These are phyloP conservation scores for Popillia japonica DNA, from an alignment of 1,140 invertebrate genomes.

Conservation along the genomic window DNA sequence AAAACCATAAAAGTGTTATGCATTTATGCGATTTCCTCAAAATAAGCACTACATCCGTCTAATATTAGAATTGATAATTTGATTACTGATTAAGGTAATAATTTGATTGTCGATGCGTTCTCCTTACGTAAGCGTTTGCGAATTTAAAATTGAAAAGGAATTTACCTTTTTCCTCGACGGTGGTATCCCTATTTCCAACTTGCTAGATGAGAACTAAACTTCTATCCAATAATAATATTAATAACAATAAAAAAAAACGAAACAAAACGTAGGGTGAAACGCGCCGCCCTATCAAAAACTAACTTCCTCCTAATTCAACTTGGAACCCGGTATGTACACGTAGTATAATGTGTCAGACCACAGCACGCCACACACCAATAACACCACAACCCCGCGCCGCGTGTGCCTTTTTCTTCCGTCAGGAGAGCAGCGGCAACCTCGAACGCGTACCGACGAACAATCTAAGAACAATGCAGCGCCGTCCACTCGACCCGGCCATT, in stretches of 20 bases:
- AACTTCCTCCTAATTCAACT: not conserved
- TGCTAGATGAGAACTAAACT: not conserved
- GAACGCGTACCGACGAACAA: not conserved
- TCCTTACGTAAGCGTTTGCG: not conserved
- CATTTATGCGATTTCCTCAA: not conserved
- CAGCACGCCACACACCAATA: not conserved
- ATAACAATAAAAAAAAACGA: too few species aligned
- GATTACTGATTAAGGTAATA: not conserved
- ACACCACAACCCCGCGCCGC: not conserved
- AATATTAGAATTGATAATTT: not conserved
- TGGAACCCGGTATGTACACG: not conserved
- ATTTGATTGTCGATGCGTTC: not conserved
- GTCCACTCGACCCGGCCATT: conserved; percentile 26
- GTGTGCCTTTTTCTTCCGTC: conserved; percentile 1
- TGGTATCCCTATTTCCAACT: not conserved
- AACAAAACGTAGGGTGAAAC: too few species aligned
- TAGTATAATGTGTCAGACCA: not conserved
- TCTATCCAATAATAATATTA: not conserved
- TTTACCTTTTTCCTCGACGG: not conserved
- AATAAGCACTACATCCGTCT: not conserved
- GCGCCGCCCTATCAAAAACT: not conserved
- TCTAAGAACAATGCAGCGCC: not conserved
- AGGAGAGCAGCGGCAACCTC: not conserved
- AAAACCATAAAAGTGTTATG: not conserved
- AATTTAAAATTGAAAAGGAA: not conserved